Evolutionary conservation across 1,140 invertebrate species (phyloP), one percentile per base, ranked within the genome.

Genomic region (Formica selysi): DNA sequence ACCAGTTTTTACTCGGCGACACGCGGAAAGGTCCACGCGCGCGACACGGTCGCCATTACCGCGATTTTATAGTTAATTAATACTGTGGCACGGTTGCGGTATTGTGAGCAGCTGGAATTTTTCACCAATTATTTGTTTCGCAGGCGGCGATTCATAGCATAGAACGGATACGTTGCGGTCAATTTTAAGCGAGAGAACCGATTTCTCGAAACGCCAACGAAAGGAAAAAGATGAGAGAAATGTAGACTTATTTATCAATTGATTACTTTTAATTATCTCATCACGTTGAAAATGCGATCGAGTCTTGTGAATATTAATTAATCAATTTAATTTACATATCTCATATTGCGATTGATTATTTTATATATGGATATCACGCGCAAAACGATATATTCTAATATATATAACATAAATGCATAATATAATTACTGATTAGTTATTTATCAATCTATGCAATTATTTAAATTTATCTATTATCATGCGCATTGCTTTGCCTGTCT

Each of bases 41-140:
- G 87, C 86, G 89, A 90, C 88, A 85, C 81, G 76, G 62, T 81
- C 78, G 89, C 80, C 88, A 90, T 90, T 70, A 32, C 29, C 48
- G 79, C 61, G 64, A 90, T 91, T 90, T 91, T 88, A 90, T 85
- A 90, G 84, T 76, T 91, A 91, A 91, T 91, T 91, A 90, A 88
- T 88, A 85, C 51, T 74, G 78, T 59, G 32, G 61, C 62, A 64
- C 59, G 78, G 90, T 91, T 89, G 87, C 89, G 89, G 86, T 85
- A 61, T 79, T 74, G 22, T 88, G 89, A 85, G 64, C 78, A 86
- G 71, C 83, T 85, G 90, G 89, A 91, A 91, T 91, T 91, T 87
- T 91, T 91, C 86, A 62, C 73, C 84, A 88, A 90, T 90, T 90
- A 90, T 90, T 90, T 74, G 89, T 90, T 87, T 89, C 89, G 76